Evolutionary conservation across 2,797 vertebrate species (phyloP).

Genomic region (Paedocypris micromegethes): DNA sequence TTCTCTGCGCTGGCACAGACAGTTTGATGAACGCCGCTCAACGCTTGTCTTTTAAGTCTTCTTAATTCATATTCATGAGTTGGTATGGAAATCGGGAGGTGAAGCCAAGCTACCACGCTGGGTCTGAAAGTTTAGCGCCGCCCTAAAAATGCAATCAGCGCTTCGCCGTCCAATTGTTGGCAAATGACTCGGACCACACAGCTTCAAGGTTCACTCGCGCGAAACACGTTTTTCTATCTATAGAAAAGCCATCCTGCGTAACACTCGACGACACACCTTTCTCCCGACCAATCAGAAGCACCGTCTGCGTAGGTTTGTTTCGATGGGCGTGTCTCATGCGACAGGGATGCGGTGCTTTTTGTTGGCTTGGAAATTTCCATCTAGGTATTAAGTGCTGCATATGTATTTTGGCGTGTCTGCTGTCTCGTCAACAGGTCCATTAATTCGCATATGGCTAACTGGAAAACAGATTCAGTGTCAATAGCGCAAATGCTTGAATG

Average conservation of each 20-base stretch:
- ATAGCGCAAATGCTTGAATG: background rate
- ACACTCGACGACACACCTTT: slow-evolving; percentile 60
- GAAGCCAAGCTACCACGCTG: background rate
- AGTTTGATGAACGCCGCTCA: slow-evolving; percentile 45
- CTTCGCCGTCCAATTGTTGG: slow-evolving; percentile 1
- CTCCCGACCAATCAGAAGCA: slow-evolving; percentile 55
- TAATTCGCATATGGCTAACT: slow-evolving; percentile 6
- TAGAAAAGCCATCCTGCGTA: slow-evolving; percentile 44
- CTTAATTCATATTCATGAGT: slow-evolving; percentile 67
- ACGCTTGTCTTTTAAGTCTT: slow-evolving; percentile 48
- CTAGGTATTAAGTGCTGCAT: slow-evolving; percentile 2
- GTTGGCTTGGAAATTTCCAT: slow-evolving; percentile 10
- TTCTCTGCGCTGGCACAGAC: slow-evolving; percentile 26
- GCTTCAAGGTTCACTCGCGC: background rate
- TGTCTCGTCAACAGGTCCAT: slow-evolving; percentile 16
- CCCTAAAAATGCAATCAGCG: background rate
- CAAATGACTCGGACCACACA: too few species aligned
- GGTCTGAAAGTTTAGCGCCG: background rate
- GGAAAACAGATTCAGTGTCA: slow-evolving; percentile 29
- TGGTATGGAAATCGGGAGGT: background rate
- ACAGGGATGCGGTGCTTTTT: background rate
- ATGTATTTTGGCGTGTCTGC: slow-evolving; percentile 2
- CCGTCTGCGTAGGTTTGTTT: slow-evolving; percentile 48
- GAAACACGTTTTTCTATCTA: slow-evolving; percentile 32
- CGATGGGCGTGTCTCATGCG: slow-evolving; percentile 45